Conservation (phyloP, 2,888 invertebrate species). For the Hartigia nigra region DNA sequence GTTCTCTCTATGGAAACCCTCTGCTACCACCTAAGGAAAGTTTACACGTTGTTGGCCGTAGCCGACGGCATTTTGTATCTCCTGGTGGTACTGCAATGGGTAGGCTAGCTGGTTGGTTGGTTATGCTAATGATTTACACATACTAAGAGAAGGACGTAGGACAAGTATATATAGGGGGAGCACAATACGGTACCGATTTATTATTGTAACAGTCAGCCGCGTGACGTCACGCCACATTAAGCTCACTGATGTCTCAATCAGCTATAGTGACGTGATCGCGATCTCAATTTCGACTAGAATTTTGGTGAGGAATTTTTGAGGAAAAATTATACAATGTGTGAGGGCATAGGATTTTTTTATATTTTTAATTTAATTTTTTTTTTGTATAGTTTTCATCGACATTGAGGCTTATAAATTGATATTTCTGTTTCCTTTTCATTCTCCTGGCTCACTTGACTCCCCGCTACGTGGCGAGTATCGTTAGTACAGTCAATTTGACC, state of each 20-base stretch:
- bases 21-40: not conserved
- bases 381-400: not conserved
- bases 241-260: conserved; percentile 32
- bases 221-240: conserved; percentile 55
- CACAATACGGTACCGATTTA: conserved; percentile 56
- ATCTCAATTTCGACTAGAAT: conserved; percentile 37
- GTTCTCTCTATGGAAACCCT: not conserved
- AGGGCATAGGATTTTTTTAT: not conserved
- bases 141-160: not conserved
- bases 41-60: not conserved
- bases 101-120: conserved; percentile 34
- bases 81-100: conserved; percentile 7
- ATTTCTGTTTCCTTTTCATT: not conserved
- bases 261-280: conserved; percentile 26
- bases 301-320: not conserved
- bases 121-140: conserved; percentile 55
- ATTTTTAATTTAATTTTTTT: not conserved
- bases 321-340: not conserved
- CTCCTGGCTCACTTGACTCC: not conserved
- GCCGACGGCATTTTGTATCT: conserved; percentile 16
- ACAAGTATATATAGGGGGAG: conserved; percentile 26
- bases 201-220: conserved; percentile 50
- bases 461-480: conserved; percentile 21
- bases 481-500: conserved; percentile 42
- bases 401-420: not conserved